Percentiles rank a stretch among this genome's conserved stretches.
Evolutionary conservation across 1,140 invertebrate genomes (phyloP).

Genomic region (Aphis craccivora): DNA sequence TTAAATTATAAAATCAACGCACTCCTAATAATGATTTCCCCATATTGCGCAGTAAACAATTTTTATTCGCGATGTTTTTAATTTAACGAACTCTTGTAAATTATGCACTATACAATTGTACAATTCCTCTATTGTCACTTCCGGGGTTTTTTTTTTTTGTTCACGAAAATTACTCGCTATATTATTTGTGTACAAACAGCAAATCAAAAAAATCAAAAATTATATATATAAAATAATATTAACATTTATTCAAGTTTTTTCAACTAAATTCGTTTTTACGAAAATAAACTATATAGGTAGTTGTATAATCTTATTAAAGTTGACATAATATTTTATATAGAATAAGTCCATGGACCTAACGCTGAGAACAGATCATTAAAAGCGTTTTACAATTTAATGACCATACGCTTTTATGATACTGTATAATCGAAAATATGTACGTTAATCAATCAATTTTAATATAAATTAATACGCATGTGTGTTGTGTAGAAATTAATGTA

Average conservation of each 20-base stretch:
- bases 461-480: not conserved
- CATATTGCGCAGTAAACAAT: not conserved
- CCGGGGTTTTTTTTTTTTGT: not conserved
- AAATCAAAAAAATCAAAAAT: not conserved
- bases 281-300: not conserved
- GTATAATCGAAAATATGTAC: not conserved
- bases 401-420: not conserved
- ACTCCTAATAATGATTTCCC: not conserved
- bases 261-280: not conserved
- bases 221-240: not conserved
- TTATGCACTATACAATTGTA: not conserved
- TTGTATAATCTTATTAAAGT: not conserved
- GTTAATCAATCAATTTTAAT: not conserved
- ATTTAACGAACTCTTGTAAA: conserved; percentile 33
- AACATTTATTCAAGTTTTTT: not conserved
- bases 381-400: not conserved
- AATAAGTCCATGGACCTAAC: not conserved
- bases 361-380: not conserved
- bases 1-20: not conserved
- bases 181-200: not conserved
- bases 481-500: not conserved
- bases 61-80: not conserved
- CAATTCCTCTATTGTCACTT: not conserved
- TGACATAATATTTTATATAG: not conserved
- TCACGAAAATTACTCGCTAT: not conserved